phyloP scores from a whole-genome alignment of 2,113 vertebrate genomes.

The Heliornis fulica region DNA sequence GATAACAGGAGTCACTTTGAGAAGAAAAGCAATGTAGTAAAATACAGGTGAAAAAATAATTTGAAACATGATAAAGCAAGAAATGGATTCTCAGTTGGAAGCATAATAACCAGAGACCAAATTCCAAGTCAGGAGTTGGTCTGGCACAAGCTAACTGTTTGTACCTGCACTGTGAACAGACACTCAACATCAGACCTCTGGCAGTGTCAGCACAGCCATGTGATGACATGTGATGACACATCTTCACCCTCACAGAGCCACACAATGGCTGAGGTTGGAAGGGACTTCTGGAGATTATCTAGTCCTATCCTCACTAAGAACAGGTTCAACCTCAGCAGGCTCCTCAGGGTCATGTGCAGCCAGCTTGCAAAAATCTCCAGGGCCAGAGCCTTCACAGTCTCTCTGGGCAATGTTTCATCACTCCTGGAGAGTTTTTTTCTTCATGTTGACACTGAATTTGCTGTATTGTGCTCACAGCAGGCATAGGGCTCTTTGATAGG shows the following conservation, averaged over 20 bases:
- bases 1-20: not conserved
- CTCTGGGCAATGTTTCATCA: not conserved
- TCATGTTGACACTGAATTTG: not conserved
- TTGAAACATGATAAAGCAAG: not conserved
- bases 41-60: not conserved
- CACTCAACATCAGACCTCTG: not conserved
- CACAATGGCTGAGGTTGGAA: not conserved
- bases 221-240: not conserved
- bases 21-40: not conserved
- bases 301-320: not conserved
- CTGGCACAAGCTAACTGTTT: not conserved
- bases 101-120: not conserved
- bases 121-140: not conserved
- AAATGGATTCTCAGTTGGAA: not conserved
- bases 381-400: not conserved
- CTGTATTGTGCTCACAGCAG: not conserved
- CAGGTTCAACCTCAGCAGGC: not conserved
- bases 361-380: not conserved
- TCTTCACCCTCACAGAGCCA: not conserved
- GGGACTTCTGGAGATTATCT: not conserved
- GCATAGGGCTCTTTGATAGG: not conserved
- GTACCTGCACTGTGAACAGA: not conserved
- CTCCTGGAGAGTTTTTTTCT: not conserved
- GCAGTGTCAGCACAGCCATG: no score
- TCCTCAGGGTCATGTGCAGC: not conserved